phyloP scores from a whole-genome alignment of 2,888 invertebrate species.

The Agonopterix subpropinquella region DNA sequence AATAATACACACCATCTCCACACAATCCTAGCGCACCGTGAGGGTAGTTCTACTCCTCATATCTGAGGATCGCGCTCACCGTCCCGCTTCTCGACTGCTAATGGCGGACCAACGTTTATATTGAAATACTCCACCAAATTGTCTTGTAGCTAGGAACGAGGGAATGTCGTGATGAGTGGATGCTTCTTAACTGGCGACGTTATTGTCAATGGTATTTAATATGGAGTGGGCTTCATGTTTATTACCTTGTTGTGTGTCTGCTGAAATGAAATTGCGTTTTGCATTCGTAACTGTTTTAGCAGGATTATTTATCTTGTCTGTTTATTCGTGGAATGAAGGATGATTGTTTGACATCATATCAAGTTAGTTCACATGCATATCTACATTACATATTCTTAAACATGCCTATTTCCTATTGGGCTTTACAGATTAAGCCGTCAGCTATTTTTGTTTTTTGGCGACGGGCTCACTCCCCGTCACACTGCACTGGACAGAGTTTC shows the following conservation, averaged over 20 bases:
- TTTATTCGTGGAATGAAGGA: no score
- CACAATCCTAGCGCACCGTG: conserved; percentile 18
- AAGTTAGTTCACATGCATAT: no score
- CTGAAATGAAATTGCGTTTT: no score
- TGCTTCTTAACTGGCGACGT: conserved; percentile 13
- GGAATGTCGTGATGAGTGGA: conserved; percentile 27
- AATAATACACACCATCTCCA: no score
- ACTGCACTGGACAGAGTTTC: no score
- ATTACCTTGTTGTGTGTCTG: conserved; percentile 7
- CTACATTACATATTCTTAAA: neutral
- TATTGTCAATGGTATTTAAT: conserved; percentile 25
- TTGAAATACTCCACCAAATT: conserved; percentile 65
- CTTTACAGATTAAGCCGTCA: no score
- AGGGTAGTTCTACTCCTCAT: conserved; percentile 48
- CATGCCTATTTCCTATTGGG: no score
- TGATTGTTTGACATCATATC: no score
- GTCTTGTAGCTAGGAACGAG: conserved; percentile 35
- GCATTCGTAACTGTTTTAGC: no score
- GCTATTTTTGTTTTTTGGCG: no score
- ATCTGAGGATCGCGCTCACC: conserved; percentile 30
- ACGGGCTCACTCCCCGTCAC: no score
- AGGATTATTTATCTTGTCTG: no score
- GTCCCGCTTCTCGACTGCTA: conserved; percentile 26
- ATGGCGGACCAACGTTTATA: conserved; percentile 62
- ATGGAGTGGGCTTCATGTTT: conserved; percentile 19